phyloP scores from a whole-genome alignment of 2,888 invertebrate genomes.

The Himalopsyche kuldschensis region DNA sequence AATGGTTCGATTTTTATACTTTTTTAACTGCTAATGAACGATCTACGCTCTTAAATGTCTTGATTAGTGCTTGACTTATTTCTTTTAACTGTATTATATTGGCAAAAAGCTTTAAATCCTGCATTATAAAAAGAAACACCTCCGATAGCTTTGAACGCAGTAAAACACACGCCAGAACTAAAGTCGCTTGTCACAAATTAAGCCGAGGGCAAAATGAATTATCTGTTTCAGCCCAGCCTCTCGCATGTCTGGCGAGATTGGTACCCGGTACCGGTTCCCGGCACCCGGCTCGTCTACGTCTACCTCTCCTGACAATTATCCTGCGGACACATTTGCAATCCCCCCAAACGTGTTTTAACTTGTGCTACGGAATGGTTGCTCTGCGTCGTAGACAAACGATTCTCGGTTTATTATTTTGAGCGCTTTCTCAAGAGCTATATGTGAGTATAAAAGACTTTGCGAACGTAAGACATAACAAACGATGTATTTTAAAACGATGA shows the following conservation, averaged over 20 bases:
- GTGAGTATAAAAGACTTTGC: too few species aligned
- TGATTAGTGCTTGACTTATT: too few species aligned
- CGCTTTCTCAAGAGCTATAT: too few species aligned
- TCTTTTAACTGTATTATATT: too few species aligned
- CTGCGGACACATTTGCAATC: background rate
- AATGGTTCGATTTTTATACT: too few species aligned
- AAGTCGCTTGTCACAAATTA: background rate
- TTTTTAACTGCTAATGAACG: too few species aligned
- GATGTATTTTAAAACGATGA: too few species aligned
- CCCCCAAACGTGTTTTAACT: background rate
- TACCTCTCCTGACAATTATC: background rate
- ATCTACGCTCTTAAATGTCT: too few species aligned
- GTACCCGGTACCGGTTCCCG: slow-evolving; percentile 12
- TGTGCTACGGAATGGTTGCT: background rate
- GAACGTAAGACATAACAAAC: too few species aligned
- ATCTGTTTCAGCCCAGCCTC: slow-evolving; percentile 28
- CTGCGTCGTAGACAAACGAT: background rate
- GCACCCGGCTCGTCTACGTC: background rate
- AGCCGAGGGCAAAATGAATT: slow-evolving; percentile 29
- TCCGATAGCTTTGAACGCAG: background rate
- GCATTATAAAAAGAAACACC: background rate
- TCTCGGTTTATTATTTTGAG: too few species aligned
- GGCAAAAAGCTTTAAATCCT: too few species aligned
- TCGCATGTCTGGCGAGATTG: slow-evolving; percentile 35
- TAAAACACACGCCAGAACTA: background rate